Percentiles rank a stretch among this genome's conserved stretches.
These are phyloP conservation scores for Camponotus fellah DNA, from an alignment of 2,888 invertebrate genomes.

Conservation along the genomic window DNA sequence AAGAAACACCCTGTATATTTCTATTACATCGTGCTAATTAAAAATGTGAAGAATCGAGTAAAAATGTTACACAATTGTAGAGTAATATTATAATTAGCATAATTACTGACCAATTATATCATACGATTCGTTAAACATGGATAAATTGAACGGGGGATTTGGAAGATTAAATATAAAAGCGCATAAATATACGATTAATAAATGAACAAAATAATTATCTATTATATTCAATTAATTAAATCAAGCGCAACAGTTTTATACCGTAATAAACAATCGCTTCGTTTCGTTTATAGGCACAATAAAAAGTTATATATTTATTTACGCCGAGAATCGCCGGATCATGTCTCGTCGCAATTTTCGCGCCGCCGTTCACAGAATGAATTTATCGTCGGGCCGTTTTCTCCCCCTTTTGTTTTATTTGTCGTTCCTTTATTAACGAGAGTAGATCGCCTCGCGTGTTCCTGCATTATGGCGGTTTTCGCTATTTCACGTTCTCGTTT, in stretches of 20 bases:
- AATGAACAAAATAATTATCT: background rate
- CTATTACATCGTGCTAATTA: slow-evolving; percentile 20
- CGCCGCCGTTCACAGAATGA: slow-evolving; percentile 13
- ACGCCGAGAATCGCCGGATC: background rate
- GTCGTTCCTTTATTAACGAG: slow-evolving; percentile 10
- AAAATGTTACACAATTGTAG: slow-evolving; percentile 18
- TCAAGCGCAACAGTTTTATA: background rate
- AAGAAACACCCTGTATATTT: background rate
- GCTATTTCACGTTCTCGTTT: slow-evolving; percentile 43
- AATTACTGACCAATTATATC: background rate
- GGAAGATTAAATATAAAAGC: slow-evolving; percentile 1
- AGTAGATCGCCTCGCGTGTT: slow-evolving; percentile 34
- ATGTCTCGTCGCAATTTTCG: background rate
- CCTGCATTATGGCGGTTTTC: slow-evolving; percentile 44
- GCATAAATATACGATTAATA: background rate
- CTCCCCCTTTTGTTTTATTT: background rate
- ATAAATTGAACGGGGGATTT: background rate
- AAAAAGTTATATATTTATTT: slow-evolving; percentile 8
- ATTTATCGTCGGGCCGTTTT: slow-evolving; percentile 23
- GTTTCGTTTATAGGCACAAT: background rate
- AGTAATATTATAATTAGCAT: slow-evolving; percentile 13
- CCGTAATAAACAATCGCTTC: background rate
- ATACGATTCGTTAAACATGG: background rate
- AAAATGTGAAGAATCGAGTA: slow-evolving; percentile 5
- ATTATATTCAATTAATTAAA: slow-evolving; percentile 21